These are phyloP conservation scores for Apostichopus leukothele DNA, from an alignment of 53 echinoderm and acorn worm species.

Conservation along the genomic window DNA sequence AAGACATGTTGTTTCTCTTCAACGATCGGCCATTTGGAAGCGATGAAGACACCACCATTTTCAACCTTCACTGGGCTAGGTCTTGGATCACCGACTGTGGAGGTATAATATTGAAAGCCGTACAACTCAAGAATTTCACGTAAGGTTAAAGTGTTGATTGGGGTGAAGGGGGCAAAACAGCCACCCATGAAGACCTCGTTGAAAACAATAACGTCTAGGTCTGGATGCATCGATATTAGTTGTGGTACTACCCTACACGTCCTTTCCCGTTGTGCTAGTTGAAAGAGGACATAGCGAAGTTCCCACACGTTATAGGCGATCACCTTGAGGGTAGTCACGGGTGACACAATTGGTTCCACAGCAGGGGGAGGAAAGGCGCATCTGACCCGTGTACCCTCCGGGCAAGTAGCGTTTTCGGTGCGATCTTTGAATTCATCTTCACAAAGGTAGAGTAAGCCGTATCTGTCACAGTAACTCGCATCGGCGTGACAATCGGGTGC, in stretches of 20 bases:
- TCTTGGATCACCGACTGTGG: constrained; percentile 68
- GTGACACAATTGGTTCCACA: constrained; percentile 52
- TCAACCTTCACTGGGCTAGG: constrained; percentile 54
- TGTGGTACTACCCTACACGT: constrained; percentile 77
- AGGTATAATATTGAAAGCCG: constrained; percentile 73
- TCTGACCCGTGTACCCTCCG: constrained; percentile 65
- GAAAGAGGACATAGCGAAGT: constrained; percentile 62
- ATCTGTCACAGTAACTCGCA: constrained; percentile 61
- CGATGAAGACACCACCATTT: constrained; percentile 70
- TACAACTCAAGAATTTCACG: constrained; percentile 68
- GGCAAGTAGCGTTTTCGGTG: constrained; percentile 50
- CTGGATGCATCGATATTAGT: constrained; percentile 65
- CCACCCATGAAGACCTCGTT: constrained; percentile 97
- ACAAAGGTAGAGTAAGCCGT: constrained; percentile 75
- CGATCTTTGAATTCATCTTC: constrained; percentile 33
- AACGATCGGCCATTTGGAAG: constrained; percentile 81
- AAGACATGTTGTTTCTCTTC: constrained; percentile 67
- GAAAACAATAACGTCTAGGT: constrained; percentile 83
- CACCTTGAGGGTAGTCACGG: constrained; percentile 68
- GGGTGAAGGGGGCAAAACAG: constrained; percentile 61
- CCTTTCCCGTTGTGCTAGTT: constrained; percentile 82
- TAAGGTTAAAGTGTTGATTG: constrained; percentile 63
- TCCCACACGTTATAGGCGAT: constrained; percentile 91
- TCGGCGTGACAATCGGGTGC: constrained; percentile 66
- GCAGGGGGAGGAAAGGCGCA: constrained; percentile 61